Base-by-base conservation (phyloP, 1,140 invertebrate genomes). In the Brachionus manjavacas region DNA sequence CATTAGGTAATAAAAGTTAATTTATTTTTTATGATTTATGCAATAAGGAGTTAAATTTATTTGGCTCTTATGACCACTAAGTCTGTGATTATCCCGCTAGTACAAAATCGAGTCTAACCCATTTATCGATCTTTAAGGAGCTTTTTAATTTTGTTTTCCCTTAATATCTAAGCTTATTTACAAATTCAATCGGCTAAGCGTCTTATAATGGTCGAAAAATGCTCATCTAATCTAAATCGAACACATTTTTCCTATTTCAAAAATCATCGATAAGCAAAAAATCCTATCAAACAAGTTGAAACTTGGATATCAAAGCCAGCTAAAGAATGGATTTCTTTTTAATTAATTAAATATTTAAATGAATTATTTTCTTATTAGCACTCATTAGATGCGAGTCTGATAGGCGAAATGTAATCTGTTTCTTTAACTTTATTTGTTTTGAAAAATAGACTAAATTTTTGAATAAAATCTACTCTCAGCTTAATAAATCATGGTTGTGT, bases 241-340 rank as follows among this genome's bases (percentile, higher is more conserved):
- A 23, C 68, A 72, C 31, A 41, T 43, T 72, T 72, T 72, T 41
- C 6, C n/a, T 68, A 46, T 68, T 28, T 31, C 25, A 68, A 68
- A 68, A 68, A 68, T 31, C 25, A 39, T 68, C 39, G n/a, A 72
- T 72, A 72, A 72, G 68, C 68, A 72, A 72, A 72, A 72, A 41
- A 39, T 72, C 35, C 2, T n/a, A 41, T 72, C 68, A 41, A 72
- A 16, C 31, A 43, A 39, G 68, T 72, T 41, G n/a, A 72, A 43
- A 28, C 25, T 68, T 68, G 64, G 64, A 68, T 68, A 68, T 11
- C 25, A 35, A 35, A 35, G 12, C 14, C 23, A 14, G 6, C 31
- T 23, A 68, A 25, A 68, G 8, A 68, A 68, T 28, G 9, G 4
- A 68, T 28, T 41, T 68, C 7, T 14, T 31, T 68, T 31, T 68